Evolutionary conservation across 2,797 vertebrate species (phyloP).

Genomic region (Characodon lateralis): DNA sequence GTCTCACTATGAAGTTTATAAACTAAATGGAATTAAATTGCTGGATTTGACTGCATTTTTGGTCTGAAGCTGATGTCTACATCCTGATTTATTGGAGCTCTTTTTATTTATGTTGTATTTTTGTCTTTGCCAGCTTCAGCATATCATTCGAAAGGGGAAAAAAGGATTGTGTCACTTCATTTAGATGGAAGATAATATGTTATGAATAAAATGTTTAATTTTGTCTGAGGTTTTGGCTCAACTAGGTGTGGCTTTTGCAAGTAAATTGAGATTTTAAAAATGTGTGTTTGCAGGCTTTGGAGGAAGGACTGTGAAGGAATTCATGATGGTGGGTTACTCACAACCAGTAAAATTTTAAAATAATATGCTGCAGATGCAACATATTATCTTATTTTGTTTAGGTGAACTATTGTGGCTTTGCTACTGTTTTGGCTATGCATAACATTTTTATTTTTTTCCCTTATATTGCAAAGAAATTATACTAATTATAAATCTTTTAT

Average conservation of each 20-base stretch:
- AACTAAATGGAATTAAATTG: not conserved
- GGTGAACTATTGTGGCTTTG: slow-evolving; percentile 13
- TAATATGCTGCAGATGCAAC: slow-evolving; percentile 15
- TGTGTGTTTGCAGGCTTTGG: slow-evolving; percentile 25
- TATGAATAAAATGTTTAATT: slow-evolving; percentile 57
- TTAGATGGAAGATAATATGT: slow-evolving; percentile 65
- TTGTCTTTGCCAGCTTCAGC: slow-evolving; percentile 12
- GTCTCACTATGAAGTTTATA: not conserved
- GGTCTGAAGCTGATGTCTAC: not conserved
- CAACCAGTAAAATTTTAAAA: slow-evolving; percentile 24
- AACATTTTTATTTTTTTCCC: not conserved
- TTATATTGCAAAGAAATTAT: not conserved
- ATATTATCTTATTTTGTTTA: slow-evolving; percentile 8
- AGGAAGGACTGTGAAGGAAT: slow-evolving; percentile 31
- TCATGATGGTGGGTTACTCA: slow-evolving; percentile 19
- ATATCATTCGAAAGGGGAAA: slow-evolving; percentile 14
- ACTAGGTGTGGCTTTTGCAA: slow-evolving; percentile 47
- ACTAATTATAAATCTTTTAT: not conserved
- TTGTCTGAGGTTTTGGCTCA: slow-evolving; percentile 62
- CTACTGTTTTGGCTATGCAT: slow-evolving; percentile 15
- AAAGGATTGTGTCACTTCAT: slow-evolving; percentile 36
- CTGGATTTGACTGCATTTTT: not conserved
- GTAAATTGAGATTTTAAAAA: slow-evolving; percentile 60
- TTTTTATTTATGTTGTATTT: not conserved
- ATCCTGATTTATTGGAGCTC: not conserved